Conservation (phyloP, 2,888 invertebrate species). For the Tanytarsus gracilentus region DNA sequence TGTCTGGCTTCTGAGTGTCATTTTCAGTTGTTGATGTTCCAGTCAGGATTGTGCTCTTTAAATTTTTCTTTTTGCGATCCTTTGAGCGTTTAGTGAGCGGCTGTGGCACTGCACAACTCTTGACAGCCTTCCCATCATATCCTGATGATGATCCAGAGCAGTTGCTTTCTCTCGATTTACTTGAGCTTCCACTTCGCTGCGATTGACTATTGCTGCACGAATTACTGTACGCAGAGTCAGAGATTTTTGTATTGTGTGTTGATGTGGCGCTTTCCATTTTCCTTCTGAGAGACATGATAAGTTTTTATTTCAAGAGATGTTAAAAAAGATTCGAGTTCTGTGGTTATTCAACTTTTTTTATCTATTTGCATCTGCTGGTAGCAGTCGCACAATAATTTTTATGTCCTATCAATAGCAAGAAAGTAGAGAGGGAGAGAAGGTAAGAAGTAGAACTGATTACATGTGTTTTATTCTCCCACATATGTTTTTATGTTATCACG, state of each 20-base stretch:
- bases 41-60: constrained; percentile 36
- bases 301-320: too few relatives aligned
- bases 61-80: constrained; percentile 53
- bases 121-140: constrained; percentile 61
- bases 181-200: constrained; percentile 66
- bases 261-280: constrained; percentile 40
- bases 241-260: constrained; percentile 56
- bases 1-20: constrained; percentile 34
- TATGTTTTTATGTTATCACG: too few relatives aligned
- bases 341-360: too few relatives aligned
- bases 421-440: too few relatives aligned
- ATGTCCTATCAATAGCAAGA: too few relatives aligned
- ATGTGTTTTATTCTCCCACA: too few relatives aligned
- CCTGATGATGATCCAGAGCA: constrained; percentile 68
- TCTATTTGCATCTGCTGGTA: too few relatives aligned
- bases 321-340: too few relatives aligned
- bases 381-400: too few relatives aligned
- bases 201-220: constrained; percentile 77
- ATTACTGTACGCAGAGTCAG: constrained; percentile 74
- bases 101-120: constrained; percentile 40
- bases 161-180: constrained; percentile 69
- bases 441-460: too few relatives aligned
- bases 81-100: constrained; percentile 48
- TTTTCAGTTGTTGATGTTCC: constrained; percentile 30
- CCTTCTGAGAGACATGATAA: too few relatives aligned